A percentile compares a stretch with the other conserved stretches of the same genome.
These are phyloP conservation scores for Knipowitschia caucasica DNA, from an alignment of 2,797 vertebrate genomes.

Conservation along the genomic window DNA sequence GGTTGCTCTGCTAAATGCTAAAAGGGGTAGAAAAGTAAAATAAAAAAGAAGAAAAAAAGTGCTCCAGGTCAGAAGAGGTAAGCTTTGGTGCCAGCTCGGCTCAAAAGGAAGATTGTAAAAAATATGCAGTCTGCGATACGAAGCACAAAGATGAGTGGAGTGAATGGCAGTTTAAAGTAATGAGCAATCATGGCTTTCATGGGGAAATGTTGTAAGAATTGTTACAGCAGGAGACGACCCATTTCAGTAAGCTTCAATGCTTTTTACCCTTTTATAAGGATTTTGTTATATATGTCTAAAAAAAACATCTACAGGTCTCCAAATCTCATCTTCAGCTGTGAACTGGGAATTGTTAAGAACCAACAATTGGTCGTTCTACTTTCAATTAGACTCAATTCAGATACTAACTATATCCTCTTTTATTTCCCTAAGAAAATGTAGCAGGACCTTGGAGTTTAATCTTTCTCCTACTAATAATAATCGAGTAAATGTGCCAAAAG, in stretches of 20 bases:
- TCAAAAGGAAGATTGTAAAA: constrained; percentile 25
- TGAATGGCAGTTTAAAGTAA: constrained; percentile 33
- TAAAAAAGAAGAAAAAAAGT: no score
- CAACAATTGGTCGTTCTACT: no score
- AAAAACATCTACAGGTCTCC: no score
- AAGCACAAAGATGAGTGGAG: constrained; percentile 35
- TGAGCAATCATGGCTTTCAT: constrained; percentile 56
- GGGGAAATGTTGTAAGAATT: constrained; percentile 39
- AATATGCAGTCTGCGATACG: constrained; percentile 31
- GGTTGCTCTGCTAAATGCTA: constrained; percentile 50
- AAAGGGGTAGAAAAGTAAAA: constrained; percentile 37
- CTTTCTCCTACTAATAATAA: no score
- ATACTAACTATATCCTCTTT: no score
- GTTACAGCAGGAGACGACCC: constrained; percentile 8
- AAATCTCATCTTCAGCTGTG: no score
- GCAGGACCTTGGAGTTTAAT: no score
- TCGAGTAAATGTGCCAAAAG: no score
- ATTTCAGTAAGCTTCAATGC: constrained; percentile 18
- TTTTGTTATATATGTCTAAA: constrained; percentile 6
- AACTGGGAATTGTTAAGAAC: no score
- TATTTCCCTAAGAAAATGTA: no score
- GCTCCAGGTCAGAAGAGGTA: constrained; percentile 40
- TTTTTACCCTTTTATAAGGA: constrained; percentile 22
- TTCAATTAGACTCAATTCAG: no score
- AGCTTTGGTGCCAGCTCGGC: constrained; percentile 38